These are phyloP conservation scores for Phortica magna DNA, from an alignment of 2,888 invertebrate species.

Conservation along the genomic window DNA sequence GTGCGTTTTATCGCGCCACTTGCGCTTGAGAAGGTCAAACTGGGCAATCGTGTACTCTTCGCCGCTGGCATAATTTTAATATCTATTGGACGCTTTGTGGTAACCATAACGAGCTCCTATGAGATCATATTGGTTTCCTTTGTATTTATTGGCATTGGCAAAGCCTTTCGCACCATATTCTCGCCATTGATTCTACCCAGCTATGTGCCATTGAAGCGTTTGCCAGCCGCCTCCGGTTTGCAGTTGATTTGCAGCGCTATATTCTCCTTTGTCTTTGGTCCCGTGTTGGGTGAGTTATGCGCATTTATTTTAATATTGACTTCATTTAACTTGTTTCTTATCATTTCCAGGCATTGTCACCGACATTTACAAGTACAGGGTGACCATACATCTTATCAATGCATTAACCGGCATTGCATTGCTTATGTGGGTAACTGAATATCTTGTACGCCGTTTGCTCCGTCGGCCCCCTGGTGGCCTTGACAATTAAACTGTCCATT, in stretches of 20 bases:
- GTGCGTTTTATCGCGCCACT: constrained; percentile 84
- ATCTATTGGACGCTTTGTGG: constrained; percentile 76
- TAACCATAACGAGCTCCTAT: constrained; percentile 79
- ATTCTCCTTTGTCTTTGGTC: constrained; percentile 82
- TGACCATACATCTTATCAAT: constrained; percentile 72
- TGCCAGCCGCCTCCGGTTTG: constrained; percentile 85
- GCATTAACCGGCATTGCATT: constrained; percentile 64
- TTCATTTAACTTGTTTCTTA: background rate
- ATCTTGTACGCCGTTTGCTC: constrained; percentile 58
- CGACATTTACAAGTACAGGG: constrained; percentile 63
- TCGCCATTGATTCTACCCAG: constrained; percentile 86
- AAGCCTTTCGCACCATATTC: constrained; percentile 86
- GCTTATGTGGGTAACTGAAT: constrained; percentile 67
- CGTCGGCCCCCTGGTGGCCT: constrained; percentile 49
- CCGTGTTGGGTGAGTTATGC: constrained; percentile 82
- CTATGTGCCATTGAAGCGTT: constrained; percentile 83
- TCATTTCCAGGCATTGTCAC: constrained; percentile 64
- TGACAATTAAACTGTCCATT: background rate
- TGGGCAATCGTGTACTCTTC: constrained; percentile 85
- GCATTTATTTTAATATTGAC: background rate
- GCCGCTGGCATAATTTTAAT: constrained; percentile 81
- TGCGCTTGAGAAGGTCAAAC: constrained; percentile 83
- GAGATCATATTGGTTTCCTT: constrained; percentile 80
- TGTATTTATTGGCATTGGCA: constrained; percentile 84
- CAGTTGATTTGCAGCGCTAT: constrained; percentile 84